phyloP scores from a whole-genome alignment of 2,113 vertebrate species.

The Pteruthius melanotis region DNA sequence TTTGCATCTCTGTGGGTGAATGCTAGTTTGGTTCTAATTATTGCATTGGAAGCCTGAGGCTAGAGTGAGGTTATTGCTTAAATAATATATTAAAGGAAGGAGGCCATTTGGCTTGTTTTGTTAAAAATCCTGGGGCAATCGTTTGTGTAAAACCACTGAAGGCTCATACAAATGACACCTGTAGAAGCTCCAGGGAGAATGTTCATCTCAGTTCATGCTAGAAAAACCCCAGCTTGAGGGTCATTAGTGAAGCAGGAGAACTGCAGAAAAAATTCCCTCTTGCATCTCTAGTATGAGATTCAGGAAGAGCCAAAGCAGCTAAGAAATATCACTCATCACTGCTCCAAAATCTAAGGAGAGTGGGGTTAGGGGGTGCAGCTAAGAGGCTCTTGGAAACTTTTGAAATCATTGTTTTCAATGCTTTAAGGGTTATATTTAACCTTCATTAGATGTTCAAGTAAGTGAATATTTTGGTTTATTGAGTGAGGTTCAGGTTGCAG shows the following conservation, averaged over 20 bases:
- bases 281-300: neutral
- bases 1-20: neutral
- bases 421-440: conserved; percentile 60
- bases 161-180: conserved; percentile 27
- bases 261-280: neutral
- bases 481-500: conserved; percentile 51
- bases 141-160: neutral
- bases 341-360: conserved; percentile 40
- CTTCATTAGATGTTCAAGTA: conserved; percentile 58
- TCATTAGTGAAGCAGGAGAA: neutral
- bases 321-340: conserved; percentile 65
- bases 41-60: neutral
- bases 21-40: conserved; percentile 16
- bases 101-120: neutral
- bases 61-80: neutral
- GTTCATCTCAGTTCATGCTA: neutral
- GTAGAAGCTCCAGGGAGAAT: neutral
- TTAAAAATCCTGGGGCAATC: neutral
- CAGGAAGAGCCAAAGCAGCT: conserved; percentile 43
- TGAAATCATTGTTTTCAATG: conserved; percentile 46
- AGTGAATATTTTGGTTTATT: conserved; percentile 57
- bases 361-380: neutral
- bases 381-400: conserved; percentile 50
- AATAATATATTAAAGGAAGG: neutral
- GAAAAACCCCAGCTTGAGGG: neutral